Conservation (phyloP, 2,888 invertebrate genomes). For the Morinoia aosen region DNA sequence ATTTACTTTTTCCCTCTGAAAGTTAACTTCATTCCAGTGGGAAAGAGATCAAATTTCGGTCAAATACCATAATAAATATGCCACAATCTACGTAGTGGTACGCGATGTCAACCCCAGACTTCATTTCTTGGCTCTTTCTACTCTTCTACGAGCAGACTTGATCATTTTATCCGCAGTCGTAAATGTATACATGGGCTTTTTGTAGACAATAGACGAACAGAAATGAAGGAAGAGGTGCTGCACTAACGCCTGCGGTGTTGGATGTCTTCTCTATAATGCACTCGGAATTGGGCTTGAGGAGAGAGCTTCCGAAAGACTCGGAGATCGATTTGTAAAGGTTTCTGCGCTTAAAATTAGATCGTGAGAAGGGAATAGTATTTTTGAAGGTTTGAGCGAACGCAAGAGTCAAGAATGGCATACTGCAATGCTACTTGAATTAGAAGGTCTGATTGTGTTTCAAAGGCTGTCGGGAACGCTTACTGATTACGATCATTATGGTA, state of each 20-base stretch:
- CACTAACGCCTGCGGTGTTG: conserved; percentile 5
- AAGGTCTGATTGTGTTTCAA: background rate
- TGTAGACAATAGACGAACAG: conserved; percentile 42
- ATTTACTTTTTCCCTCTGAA: background rate
- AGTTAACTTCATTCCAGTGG: background rate
- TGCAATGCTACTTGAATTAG: background rate
- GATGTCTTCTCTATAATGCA: conserved; percentile 50
- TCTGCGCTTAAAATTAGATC: background rate
- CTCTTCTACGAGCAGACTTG: too few species aligned
- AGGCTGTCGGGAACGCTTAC: background rate
- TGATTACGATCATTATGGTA: background rate
- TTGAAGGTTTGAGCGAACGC: background rate
- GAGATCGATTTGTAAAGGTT: background rate
- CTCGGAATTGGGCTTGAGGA: conserved; percentile 23
- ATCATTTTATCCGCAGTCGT: background rate
- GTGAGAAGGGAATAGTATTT: background rate
- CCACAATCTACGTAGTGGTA: background rate
- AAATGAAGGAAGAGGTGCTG: conserved; percentile 12
- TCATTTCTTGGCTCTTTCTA: too few species aligned
- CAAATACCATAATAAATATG: background rate
- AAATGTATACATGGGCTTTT: conserved; percentile 43
- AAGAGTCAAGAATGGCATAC: background rate
- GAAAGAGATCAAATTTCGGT: background rate
- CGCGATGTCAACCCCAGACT: background rate
- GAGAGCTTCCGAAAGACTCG: background rate